These are phyloP conservation scores for Neosalanx taihuensis DNA, from an alignment of 2,797 vertebrate genomes.

Conservation along the genomic window DNA sequence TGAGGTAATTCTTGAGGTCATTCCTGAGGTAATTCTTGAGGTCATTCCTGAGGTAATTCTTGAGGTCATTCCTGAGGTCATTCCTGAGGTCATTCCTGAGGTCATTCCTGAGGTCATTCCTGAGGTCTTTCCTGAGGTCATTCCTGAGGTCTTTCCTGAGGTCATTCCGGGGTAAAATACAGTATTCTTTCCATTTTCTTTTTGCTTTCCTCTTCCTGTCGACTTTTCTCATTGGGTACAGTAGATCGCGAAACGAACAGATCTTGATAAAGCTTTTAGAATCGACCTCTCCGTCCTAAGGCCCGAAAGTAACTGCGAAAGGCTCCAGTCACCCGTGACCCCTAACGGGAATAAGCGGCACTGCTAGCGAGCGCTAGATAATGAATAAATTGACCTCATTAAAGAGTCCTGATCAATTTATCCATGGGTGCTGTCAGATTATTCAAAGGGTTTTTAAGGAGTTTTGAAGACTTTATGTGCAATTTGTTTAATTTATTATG, in stretches of 20 bases:
- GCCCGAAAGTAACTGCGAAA: no score
- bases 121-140: not conserved
- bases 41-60: not conserved
- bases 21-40: not conserved
- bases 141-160: not conserved
- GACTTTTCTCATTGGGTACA: not conserved
- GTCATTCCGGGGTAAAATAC: not conserved
- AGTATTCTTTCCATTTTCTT: not conserved
- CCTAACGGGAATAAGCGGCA: no score
- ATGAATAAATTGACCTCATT: not conserved
- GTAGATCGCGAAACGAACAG: no score
- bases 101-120: no score
- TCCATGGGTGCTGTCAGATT: not conserved
- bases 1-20: no score
- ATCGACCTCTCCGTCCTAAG: not conserved
- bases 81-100: no score
- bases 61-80: no score
- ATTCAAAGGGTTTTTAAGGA: not conserved
- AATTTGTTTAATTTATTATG: conserved; percentile 3
- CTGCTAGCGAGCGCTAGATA: no score
- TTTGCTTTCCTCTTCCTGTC: not conserved
- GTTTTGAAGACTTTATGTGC: conserved; percentile 1
- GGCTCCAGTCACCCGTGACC: no score
- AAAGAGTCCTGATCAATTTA: not conserved
- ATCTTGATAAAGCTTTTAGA: not conserved